These are phyloP conservation scores for Dorcus hopei DNA, from an alignment of 2,888 invertebrate species.

Conservation along the genomic window DNA sequence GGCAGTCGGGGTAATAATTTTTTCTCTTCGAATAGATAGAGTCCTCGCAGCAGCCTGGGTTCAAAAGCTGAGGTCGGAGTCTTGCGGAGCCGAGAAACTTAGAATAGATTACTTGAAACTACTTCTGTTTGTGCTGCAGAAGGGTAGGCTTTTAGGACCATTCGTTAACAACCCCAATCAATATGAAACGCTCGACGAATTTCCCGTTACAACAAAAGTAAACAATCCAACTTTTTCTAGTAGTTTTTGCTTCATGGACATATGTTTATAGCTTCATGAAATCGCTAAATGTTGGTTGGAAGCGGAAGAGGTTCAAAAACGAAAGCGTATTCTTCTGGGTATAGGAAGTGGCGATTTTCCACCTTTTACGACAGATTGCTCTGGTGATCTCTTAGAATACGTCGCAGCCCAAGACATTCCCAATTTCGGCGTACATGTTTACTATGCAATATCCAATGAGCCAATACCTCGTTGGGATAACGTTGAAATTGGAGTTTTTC, in stretches of 20 bases:
- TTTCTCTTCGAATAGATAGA: constrained; percentile 38
- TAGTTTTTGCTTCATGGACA: not conserved
- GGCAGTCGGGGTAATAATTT: not conserved
- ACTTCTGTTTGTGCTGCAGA: constrained; percentile 48
- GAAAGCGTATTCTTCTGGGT: constrained; percentile 25
- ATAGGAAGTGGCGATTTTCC: constrained; percentile 36
- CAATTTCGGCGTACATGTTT: constrained; percentile 52
- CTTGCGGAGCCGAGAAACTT: constrained; percentile 35
- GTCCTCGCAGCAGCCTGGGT: constrained; percentile 49
- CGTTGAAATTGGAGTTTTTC: constrained; percentile 40
- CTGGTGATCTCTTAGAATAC: constrained; percentile 49
- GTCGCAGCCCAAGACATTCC: constrained; percentile 52
- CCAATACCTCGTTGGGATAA: constrained; percentile 48
- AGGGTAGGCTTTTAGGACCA: constrained; percentile 44
- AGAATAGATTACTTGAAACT: constrained; percentile 49
- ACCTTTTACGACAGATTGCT: constrained; percentile 42
- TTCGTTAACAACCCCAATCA: constrained; percentile 45
- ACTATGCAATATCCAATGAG: constrained; percentile 50
- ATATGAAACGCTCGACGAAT: constrained; percentile 36
- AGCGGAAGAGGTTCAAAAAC: constrained; percentile 33
- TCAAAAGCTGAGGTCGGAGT: constrained; percentile 42
- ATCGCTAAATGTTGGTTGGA: constrained; percentile 42
- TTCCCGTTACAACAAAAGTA: constrained; percentile 38
- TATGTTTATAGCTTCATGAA: constrained; percentile 33
- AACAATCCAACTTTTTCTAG: constrained; percentile 11